A percentile compares a stretch with the other conserved stretches of the same genome.
These are phyloP conservation scores for Thalassophryne amazonica DNA, from an alignment of 2,797 vertebrate genomes.

Conservation along the genomic window DNA sequence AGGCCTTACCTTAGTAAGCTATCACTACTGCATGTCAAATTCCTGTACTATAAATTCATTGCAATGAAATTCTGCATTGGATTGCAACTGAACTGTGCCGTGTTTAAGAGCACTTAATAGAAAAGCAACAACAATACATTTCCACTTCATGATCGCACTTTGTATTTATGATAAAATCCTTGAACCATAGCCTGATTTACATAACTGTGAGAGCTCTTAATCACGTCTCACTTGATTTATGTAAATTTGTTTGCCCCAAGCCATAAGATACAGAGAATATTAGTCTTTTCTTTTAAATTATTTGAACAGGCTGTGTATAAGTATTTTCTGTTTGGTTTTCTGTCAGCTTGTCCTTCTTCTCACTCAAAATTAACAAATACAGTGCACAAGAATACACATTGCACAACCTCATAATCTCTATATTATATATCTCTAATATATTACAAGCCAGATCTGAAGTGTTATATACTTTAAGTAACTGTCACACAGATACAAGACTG, in stretches of 20 bases:
- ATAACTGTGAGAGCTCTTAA: constrained; percentile 53
- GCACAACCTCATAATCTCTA: too few relatives aligned
- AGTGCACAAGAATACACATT: neutral
- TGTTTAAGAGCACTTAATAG: constrained; percentile 28
- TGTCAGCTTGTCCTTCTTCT: neutral
- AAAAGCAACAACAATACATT: constrained; percentile 21
- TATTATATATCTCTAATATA: too few relatives aligned
- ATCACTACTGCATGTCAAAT: constrained; percentile 4
- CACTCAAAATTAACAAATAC: neutral
- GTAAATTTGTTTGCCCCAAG: constrained; percentile 36
- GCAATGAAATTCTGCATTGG: constrained; percentile 15
- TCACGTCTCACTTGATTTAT: constrained; percentile 47
- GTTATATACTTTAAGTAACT: too few relatives aligned
- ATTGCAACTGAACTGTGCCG: constrained; percentile 11
- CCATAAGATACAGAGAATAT: too few relatives aligned
- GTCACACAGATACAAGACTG: too few relatives aligned
- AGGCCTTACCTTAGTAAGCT: neutral
- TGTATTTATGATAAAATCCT: constrained; percentile 39
- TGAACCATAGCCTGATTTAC: constrained; percentile 55
- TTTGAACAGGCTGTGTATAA: constrained; percentile 14
- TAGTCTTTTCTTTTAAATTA: neutral
- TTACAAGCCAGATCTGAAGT: too few relatives aligned
- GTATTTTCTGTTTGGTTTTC: neutral
- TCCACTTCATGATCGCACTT: constrained; percentile 42
- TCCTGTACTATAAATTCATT: constrained; percentile 1